A percentile compares a stretch with the other conserved stretches of the same genome.
These are phyloP conservation scores for Podarcis raffonei DNA, from an alignment of 2,113 vertebrate genomes.

Conservation along the genomic window DNA sequence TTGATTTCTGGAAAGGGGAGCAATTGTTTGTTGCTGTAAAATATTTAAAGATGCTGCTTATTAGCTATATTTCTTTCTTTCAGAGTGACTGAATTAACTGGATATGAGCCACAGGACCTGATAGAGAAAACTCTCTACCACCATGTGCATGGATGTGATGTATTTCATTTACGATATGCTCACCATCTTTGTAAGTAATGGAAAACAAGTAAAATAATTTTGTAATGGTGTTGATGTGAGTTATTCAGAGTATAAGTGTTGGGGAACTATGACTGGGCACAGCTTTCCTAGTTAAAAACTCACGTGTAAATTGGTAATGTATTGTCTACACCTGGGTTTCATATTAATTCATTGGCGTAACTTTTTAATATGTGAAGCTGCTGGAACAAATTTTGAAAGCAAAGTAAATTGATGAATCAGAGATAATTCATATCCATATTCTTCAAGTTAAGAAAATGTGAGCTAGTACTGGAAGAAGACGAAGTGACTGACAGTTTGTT, in stretches of 20 bases:
- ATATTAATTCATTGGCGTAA: background rate
- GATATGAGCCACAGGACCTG: constrained; percentile 93
- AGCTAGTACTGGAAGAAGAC: background rate
- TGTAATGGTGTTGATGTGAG: too few relatives aligned
- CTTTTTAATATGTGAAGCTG: background rate
- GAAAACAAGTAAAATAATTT: background rate
- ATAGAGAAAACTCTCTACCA: constrained; percentile 97
- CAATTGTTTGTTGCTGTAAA: background rate
- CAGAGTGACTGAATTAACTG: constrained; percentile 93
- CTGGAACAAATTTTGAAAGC: background rate
- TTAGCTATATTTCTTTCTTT: constrained; percentile 33
- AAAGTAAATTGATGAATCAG: background rate
- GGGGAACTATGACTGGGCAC: background rate
- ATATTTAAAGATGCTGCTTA: constrained; percentile 35
- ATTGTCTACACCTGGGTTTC: background rate
- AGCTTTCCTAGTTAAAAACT: background rate
- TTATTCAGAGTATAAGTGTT: background rate
- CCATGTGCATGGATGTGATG: constrained; percentile 90
- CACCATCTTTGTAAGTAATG: constrained; percentile 89
- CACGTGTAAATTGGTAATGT: background rate
- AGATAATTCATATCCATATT: background rate
- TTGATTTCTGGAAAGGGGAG: constrained; percentile 37
- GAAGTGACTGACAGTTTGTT: background rate
- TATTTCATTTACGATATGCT: constrained; percentile 89
- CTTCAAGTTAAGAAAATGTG: background rate